Base-by-base conservation (phyloP, 1,140 invertebrate genomes). In the Atopsyche davidsoni region DNA sequence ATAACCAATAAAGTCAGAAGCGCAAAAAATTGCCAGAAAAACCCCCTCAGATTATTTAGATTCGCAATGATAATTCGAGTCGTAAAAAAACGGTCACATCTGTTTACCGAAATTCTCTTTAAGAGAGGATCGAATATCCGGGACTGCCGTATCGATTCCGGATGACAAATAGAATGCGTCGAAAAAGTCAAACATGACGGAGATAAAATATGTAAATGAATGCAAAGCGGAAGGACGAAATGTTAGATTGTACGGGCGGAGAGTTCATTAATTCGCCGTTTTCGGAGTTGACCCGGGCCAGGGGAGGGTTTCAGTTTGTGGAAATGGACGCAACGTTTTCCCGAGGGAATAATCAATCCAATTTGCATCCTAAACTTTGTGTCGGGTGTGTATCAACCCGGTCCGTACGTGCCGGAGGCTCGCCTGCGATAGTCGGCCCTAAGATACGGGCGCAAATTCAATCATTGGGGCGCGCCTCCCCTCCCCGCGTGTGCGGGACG, bases 261-360 rank as follows among this genome's bases (percentile, higher is more conserved):
- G 32, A 57, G 49, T 57, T 52, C 54, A 57, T 57, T 57, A 57
- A 57, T 57, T 57, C 54, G 40, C 13, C 49, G 54, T 57, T 57
- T 57, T 52, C 54, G 36, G 25, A 36, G 36, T 46, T 57, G 54
- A 57, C 54, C 54, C 54, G 38, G 19, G 2, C 40, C 10, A 10
- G 22, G 21, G 7, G 14, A 19, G 18, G 10, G 22, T 18, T 18
- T 17, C 40, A 31, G 32, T 10, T 22, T 32, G 31, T 10, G 49
- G 25, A 51, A 50, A 51, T 51, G 40, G 49, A 43, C 40, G 41
- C 34, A 42, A 32, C 21, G 39, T 46, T 42, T 35, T 55, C 54
- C 54, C 54, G 45, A 21, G 54, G 54, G 54, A 18, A 48, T 51
- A 57, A 57, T 57, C 54, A 57, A 57, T 57, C 54, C 46, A 57